phyloP scores from a whole-genome alignment of 2,888 invertebrate genomes.

The Polietes domitor region DNA sequence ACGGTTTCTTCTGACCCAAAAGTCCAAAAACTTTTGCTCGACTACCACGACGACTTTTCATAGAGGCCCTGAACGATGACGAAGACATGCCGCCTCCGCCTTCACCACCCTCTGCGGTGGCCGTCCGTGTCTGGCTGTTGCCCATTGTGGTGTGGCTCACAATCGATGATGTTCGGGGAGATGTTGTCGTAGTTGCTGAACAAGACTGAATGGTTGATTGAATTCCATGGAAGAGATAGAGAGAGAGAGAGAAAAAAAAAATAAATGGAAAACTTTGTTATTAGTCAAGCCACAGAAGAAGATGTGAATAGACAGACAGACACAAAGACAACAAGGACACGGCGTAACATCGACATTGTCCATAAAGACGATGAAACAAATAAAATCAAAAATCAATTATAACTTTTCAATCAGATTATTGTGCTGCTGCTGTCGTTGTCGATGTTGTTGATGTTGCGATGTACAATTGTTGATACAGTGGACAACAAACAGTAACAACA shows the following conservation, averaged over 20 bases:
- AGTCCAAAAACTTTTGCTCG: slow-evolving; percentile 77
- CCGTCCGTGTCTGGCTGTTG: slow-evolving; percentile 70
- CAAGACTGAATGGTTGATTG: slow-evolving; percentile 51
- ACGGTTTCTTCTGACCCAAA: slow-evolving; percentile 76
- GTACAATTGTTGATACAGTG: neutral
- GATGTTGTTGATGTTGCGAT: slow-evolving; percentile 2
- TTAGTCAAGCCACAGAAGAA: slow-evolving; percentile 36
- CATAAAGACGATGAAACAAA: slow-evolving; percentile 46
- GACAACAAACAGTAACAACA: neutral
- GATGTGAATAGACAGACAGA: slow-evolving; percentile 10
- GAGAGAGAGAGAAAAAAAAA: slow-evolving; percentile 23
- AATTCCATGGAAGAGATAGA: slow-evolving; percentile 34
- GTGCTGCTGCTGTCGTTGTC: slow-evolving; percentile 29
- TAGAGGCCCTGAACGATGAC: slow-evolving; percentile 54
- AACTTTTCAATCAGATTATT: slow-evolving; percentile 76
- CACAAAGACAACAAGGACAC: slow-evolving; percentile 14
- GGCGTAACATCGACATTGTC: neutral
- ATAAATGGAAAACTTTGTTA: slow-evolving; percentile 49
- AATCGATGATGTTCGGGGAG: slow-evolving; percentile 30
- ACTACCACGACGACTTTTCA: slow-evolving; percentile 75
- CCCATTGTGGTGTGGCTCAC: slow-evolving; percentile 70
- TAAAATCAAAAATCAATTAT: slow-evolving; percentile 76
- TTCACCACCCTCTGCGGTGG: slow-evolving; percentile 34
- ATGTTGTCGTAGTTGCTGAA: slow-evolving; percentile 33
- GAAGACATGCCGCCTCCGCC: slow-evolving; percentile 42